These are phyloP conservation scores for Pantherophis guttatus DNA, from an alignment of 2,113 vertebrate species.

Conservation along the genomic window DNA sequence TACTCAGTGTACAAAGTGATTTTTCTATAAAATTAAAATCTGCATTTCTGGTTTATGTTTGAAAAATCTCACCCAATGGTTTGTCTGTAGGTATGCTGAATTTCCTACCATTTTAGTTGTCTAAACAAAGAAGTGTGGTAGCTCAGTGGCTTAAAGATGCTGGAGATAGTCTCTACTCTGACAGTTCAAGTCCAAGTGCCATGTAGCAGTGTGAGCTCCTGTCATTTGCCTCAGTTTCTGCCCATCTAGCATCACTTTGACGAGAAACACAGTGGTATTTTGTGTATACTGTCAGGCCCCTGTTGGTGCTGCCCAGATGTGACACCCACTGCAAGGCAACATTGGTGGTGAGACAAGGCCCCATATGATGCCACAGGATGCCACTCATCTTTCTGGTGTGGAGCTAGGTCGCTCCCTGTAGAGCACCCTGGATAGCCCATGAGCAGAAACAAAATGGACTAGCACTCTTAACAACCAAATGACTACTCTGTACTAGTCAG, in stretches of 20 bases:
- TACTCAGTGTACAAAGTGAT: background rate
- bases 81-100: background rate
- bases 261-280: background rate
- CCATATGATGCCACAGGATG: too few relatives aligned
- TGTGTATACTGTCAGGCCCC: background rate
- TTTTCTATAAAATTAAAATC: background rate
- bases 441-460: background rate
- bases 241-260: background rate
- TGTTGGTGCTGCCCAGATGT: too few relatives aligned
- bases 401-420: too few relatives aligned
- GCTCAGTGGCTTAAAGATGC: too few relatives aligned
- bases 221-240: background rate
- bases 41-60: background rate
- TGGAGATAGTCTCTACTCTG: too few relatives aligned
- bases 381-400: too few relatives aligned
- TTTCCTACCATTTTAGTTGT: slow-evolving; percentile 28
- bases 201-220: too few relatives aligned
- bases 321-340: too few relatives aligned
- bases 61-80: background rate
- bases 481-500: background rate
- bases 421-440: too few relatives aligned
- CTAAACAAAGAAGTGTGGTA: background rate
- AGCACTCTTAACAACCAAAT: background rate
- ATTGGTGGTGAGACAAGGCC: too few relatives aligned
- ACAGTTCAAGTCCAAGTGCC: too few relatives aligned